A percentile compares a stretch with the other conserved stretches of the same genome.
These are phyloP conservation scores for Synergus japonicus DNA, from an alignment of 2,888 invertebrate genomes.

Conservation along the genomic window DNA sequence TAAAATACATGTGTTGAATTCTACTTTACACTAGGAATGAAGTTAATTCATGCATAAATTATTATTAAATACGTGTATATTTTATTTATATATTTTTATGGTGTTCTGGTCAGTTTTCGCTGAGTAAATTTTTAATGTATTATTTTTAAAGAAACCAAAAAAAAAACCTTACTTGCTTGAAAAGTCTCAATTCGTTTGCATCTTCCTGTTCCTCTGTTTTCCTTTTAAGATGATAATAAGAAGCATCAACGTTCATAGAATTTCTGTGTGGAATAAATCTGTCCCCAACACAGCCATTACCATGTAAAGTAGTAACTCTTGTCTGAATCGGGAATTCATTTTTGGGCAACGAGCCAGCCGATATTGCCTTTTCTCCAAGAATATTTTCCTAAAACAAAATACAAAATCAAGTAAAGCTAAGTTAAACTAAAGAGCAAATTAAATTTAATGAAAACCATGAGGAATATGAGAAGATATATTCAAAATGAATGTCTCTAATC, in stretches of 20 bases:
- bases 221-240: conserved; percentile 57
- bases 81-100: too few relatives aligned
- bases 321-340: not conserved
- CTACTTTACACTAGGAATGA: conserved; percentile 1
- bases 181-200: conserved; percentile 55
- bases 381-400: not conserved
- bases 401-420: not conserved
- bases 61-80: too few relatives aligned
- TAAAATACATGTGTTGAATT: not conserved
- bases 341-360: not conserved
- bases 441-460: not conserved
- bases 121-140: too few relatives aligned
- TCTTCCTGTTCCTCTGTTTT: not conserved
- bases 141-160: too few relatives aligned
- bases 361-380: not conserved
- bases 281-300: conserved; percentile 50
- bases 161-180: conserved; percentile 58
- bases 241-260: conserved; percentile 59
- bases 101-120: too few relatives aligned
- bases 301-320: not conserved
- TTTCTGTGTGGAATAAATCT: conserved; percentile 65
- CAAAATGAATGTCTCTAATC: too few relatives aligned
- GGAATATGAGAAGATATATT: too few relatives aligned
- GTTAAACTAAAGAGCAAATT: not conserved
- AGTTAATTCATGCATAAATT: not conserved